Conservation (phyloP, 2,888 invertebrate genomes). For the Melipona bicolor region DNA sequence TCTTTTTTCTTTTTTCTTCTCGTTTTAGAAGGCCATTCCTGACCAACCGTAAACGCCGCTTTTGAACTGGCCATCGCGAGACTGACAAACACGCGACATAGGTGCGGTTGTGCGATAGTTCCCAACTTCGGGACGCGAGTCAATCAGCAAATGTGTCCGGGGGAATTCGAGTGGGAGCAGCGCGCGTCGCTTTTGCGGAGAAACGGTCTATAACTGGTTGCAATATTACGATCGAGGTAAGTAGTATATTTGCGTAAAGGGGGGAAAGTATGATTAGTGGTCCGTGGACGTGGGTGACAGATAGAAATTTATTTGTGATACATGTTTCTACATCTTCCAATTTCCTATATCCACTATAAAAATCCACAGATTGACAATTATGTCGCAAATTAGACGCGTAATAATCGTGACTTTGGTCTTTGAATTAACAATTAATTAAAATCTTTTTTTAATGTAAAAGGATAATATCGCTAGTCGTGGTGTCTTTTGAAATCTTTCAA, state of each 20-base stretch:
- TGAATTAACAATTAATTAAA: too few relatives aligned
- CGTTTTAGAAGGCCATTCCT: conserved; percentile 2
- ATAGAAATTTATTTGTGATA: too few relatives aligned
- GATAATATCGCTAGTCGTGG: too few relatives aligned
- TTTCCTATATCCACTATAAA: too few relatives aligned
- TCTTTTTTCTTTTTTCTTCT: too few relatives aligned
- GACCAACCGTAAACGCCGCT: conserved; percentile 41
- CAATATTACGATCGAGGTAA: background rate
- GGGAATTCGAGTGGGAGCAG: background rate
- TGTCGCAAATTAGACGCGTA: too few relatives aligned
- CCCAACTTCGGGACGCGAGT: conserved; percentile 24
- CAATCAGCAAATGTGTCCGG: conserved; percentile 11
- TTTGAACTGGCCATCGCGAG: conserved; percentile 13
- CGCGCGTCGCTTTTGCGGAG: background rate
- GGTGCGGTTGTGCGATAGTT: conserved; percentile 41
- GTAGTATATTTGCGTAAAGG: background rate
- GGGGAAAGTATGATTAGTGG: background rate
- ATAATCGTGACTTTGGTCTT: too few relatives aligned
- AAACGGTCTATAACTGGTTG: background rate
- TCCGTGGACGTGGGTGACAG: too few relatives aligned
- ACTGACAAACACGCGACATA: conserved; percentile 36
- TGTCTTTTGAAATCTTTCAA: too few relatives aligned
- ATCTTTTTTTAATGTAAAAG: too few relatives aligned
- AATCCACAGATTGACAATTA: too few relatives aligned
- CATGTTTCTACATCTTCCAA: too few relatives aligned